Evolutionary conservation across 2,797 vertebrate species (phyloP).

Genomic region (Denticeps clupeoides): DNA sequence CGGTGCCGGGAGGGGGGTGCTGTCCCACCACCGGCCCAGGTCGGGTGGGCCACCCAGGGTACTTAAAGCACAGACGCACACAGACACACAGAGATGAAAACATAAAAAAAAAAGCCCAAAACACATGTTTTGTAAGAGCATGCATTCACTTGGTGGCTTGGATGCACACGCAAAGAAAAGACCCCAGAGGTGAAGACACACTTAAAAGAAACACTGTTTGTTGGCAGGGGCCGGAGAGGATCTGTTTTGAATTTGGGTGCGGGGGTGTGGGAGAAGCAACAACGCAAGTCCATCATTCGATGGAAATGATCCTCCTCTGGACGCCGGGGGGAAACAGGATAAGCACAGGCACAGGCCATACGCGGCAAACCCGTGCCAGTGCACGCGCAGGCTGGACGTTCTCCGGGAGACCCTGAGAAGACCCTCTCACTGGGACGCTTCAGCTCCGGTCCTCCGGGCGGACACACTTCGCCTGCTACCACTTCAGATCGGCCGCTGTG

Average conservation of each 20-base stretch:
- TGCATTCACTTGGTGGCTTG: too few relatives aligned
- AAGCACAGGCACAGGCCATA: background rate
- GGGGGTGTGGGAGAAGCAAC: conserved; percentile 8
- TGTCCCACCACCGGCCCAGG: conserved; percentile 20
- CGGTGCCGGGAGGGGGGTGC: conserved; percentile 27
- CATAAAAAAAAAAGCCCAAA: background rate
- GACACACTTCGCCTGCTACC: too few relatives aligned
- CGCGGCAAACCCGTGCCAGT: background rate
- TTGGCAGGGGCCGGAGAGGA: conserved; percentile 11
- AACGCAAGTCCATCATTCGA: conserved; percentile 13
- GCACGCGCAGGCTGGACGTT: too few relatives aligned
- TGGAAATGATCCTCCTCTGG: conserved; percentile 16
- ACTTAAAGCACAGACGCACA: background rate
- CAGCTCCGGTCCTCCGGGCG: too few relatives aligned
- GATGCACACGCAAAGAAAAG: background rate
- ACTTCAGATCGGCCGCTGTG: too few relatives aligned
- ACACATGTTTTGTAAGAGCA: too few relatives aligned
- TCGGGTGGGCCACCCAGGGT: too few relatives aligned
- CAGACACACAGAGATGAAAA: background rate
- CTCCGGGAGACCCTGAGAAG: too few relatives aligned
- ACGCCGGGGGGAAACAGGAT: conserved; percentile 3
- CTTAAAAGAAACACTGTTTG: conserved; percentile 5
- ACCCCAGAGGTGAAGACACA: background rate
- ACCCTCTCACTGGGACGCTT: too few relatives aligned
- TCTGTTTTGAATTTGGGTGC: conserved; percentile 23